These are phyloP conservation scores for Carcina quercana DNA, from an alignment of 2,888 invertebrate species.

Conservation along the genomic window DNA sequence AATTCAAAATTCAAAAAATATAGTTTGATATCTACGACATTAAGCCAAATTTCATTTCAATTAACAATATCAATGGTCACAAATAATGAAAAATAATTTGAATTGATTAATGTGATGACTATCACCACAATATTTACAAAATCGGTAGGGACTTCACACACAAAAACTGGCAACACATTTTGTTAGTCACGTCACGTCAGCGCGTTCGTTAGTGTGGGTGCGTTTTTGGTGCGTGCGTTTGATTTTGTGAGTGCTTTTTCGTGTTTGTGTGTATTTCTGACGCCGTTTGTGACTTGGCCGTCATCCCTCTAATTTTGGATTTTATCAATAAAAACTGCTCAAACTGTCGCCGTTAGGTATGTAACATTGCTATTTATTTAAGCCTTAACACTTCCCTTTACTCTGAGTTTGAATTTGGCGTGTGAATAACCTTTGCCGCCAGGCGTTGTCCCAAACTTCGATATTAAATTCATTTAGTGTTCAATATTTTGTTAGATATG, in stretches of 20 bases:
- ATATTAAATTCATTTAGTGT: slow-evolving; percentile 9
- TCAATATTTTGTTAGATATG: slow-evolving; percentile 26
- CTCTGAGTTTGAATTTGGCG: too few species aligned
- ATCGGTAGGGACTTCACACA: not conserved
- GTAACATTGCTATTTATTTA: too few species aligned
- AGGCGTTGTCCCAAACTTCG: slow-evolving; percentile 52
- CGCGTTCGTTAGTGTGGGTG: slow-evolving; percentile 56
- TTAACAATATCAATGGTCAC: too few species aligned
- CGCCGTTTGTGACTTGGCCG: slow-evolving; percentile 63
- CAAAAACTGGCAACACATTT: slow-evolving; percentile 29
- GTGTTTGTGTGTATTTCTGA: slow-evolving; percentile 68
- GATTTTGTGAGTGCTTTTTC: slow-evolving; percentile 49
- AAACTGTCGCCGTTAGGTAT: slow-evolving; percentile 64
- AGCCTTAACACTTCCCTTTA: too few species aligned
- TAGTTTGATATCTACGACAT: too few species aligned
- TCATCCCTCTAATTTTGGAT: slow-evolving; percentile 62
- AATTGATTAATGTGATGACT: too few species aligned
- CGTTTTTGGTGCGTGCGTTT: slow-evolving; percentile 52
- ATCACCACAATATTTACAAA: too few species aligned
- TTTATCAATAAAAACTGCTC: slow-evolving; percentile 65
- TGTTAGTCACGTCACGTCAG: slow-evolving; percentile 43
- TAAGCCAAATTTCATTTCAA: too few species aligned
- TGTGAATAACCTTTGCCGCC: slow-evolving; percentile 42
- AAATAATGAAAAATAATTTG: too few species aligned
- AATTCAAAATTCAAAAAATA: too few species aligned